Evolutionary conservation across 1,140 invertebrate genomes (phyloP).

Genomic region (Ips typographus): DNA sequence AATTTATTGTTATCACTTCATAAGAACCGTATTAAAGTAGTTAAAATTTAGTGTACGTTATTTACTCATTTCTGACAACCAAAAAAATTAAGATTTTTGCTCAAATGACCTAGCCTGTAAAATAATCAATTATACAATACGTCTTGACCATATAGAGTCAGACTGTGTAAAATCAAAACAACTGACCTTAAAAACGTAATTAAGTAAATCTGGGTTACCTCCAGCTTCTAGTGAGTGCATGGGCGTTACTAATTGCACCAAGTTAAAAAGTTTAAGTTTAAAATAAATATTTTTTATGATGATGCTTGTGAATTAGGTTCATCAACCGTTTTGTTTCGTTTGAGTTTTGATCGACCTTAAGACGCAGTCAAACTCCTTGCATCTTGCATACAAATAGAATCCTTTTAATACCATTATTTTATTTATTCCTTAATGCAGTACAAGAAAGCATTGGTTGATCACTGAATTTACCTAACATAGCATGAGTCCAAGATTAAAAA

Average conservation of each 20-base stretch:
- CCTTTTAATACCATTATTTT: not conserved
- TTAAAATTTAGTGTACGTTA: too few relatives aligned
- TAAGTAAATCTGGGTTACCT: not conserved
- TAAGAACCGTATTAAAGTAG: too few relatives aligned
- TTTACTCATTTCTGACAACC: too few relatives aligned
- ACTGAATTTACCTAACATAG: too few relatives aligned
- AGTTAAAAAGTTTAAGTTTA: conserved; percentile 2
- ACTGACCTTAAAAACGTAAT: conserved; percentile 12
- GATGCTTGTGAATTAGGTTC: conserved; percentile 2
- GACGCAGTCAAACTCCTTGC: conserved; percentile 4
- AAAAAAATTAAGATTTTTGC: too few relatives aligned
- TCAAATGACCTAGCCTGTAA: too few relatives aligned
- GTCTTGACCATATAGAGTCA: not conserved
- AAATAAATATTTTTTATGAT: conserved; percentile 8
- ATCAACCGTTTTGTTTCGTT: not conserved
- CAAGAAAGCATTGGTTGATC: too few relatives aligned
- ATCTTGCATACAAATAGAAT: conserved; percentile 3
- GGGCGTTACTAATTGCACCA: conserved; percentile 1
- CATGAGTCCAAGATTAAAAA: too few relatives aligned
- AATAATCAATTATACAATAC: too few relatives aligned
- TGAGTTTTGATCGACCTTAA: conserved; percentile 18
- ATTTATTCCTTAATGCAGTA: too few relatives aligned
- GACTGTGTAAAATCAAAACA: not conserved
- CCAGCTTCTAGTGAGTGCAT: not conserved
- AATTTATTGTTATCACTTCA: too few relatives aligned